Evolutionary conservation across 2,797 vertebrate species (phyloP).

Genomic region (Propithecus perrieri): DNA sequence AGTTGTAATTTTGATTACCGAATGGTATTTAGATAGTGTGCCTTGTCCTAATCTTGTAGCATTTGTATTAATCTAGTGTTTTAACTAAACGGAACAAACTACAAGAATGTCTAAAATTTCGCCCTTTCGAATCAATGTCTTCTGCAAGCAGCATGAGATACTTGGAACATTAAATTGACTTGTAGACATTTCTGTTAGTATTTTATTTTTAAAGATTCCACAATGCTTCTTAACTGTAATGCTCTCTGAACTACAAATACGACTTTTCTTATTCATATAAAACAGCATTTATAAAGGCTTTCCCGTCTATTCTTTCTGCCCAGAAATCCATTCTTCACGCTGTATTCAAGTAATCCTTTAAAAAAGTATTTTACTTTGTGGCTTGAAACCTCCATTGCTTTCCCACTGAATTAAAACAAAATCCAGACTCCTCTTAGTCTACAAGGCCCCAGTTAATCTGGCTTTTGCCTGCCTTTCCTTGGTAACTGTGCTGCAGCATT

Average conservation of each 20-base stretch:
- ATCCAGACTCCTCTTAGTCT: not conserved
- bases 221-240: not conserved
- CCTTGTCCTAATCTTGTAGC: not conserved
- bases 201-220: constrained; percentile 27
- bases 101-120: not conserved
- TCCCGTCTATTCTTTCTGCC: not conserved
- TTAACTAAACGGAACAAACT: not conserved
- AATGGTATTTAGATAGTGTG: not conserved
- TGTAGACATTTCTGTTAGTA: not conserved
- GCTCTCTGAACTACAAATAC: not conserved
- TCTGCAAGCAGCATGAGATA: not conserved
- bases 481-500: not conserved
- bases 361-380: not conserved
- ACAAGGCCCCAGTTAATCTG: not conserved
- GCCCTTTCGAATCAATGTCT: not conserved
- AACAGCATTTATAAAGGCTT: not conserved
- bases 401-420: constrained; percentile 1
- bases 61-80: not conserved
- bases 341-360: not conserved
- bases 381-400: not conserved
- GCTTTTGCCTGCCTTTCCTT: not conserved
- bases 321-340: not conserved
- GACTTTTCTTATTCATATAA: not conserved
- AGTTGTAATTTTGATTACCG: not conserved
- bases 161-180: not conserved